phyloP scores from a whole-genome alignment of 2,797 vertebrate species.

The Glyptemys insculpta region DNA sequence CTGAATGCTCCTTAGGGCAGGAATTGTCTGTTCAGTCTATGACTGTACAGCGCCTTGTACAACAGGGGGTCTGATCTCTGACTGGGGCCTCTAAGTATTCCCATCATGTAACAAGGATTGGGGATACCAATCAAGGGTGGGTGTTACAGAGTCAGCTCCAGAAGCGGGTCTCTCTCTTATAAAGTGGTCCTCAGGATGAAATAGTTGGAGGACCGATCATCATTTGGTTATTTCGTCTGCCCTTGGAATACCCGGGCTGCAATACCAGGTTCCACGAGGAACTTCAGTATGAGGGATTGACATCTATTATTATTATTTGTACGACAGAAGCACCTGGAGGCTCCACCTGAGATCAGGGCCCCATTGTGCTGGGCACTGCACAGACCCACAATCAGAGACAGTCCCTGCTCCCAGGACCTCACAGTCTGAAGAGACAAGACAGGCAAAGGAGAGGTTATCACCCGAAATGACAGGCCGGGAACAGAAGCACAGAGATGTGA shows the following conservation, averaged over 20 bases:
- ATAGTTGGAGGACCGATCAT: rapidly evolving
- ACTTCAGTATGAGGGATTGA: not conserved
- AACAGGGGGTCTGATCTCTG: not conserved
- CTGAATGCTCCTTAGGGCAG: not conserved
- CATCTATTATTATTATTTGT: not conserved
- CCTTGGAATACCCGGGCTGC: not conserved
- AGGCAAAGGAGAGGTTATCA: not conserved
- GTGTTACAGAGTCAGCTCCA: no score
- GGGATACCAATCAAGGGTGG: no score
- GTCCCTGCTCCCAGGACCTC: not conserved
- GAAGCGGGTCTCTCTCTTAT: no score
- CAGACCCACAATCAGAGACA: not conserved
- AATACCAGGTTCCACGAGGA: not conserved
- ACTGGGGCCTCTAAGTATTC: not conserved
- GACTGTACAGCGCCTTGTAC: not conserved
- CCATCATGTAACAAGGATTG: not conserved
- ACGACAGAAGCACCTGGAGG: not conserved
- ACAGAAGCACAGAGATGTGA: not conserved
- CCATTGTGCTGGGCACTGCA: not conserved
- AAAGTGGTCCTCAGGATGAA: not conserved
- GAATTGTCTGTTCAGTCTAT: not conserved
- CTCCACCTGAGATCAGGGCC: not conserved
- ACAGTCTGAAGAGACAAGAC: no score
- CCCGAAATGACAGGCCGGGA: not conserved
- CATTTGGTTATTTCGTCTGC: not conserved